Evolutionary conservation across 2,113 vertebrate genomes (phyloP), one percentile per base, ranked within the genome.

Genomic region (Ceyx margarethae): DNA sequence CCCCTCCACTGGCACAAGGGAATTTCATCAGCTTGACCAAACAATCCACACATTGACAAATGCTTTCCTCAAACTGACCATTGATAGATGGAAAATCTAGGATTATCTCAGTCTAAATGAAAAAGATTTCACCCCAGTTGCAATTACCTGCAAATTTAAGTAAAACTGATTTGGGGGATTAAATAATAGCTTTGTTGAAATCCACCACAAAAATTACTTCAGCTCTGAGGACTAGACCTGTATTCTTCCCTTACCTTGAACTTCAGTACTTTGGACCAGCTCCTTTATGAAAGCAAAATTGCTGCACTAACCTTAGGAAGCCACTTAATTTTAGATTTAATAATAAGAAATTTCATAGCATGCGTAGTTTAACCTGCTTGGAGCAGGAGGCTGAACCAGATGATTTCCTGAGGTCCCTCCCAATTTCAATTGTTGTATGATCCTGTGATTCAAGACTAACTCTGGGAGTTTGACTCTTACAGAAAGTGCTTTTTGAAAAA

Each of bases 21-120:
- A 82, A 54, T 85, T 93, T 67, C 64, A 93, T 50, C 71, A 90
- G 18, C 72, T 80, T 69, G 48, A 53, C 56, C 61, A 74, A 94
- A 64, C 53, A 68, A 61, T 58, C 31, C 40, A 21, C 17, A 14
- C 66, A 56, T 13, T 81, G 46, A 53, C 45, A 75, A 54, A 58
- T 75, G 33, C 33, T 90, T 83, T 83, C 67, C 56, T 88, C 28
- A 54, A 60, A 48, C 8, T 84, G 37, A 13, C 20, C 25, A 54
- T 48, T 28, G 20, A 17, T 43, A 54, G 13, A 12, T 84, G 35
- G 42, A 68, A 50, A 16, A 64, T 56, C 5, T 64, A 48, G 45
- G 61, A 78, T 57, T 72, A 48, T 48, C 68, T 60, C 26, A 40
- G 64, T 57, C 53, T 37, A 64, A 60, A 61, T 14, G 83, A 62